A percentile compares a stretch with the other conserved stretches of the same genome.
These are phyloP conservation scores for Morbakka virulenta DNA, from an alignment of 30 jellyfish, hydroid and myxozoan genomes.

Conservation along the genomic window DNA sequence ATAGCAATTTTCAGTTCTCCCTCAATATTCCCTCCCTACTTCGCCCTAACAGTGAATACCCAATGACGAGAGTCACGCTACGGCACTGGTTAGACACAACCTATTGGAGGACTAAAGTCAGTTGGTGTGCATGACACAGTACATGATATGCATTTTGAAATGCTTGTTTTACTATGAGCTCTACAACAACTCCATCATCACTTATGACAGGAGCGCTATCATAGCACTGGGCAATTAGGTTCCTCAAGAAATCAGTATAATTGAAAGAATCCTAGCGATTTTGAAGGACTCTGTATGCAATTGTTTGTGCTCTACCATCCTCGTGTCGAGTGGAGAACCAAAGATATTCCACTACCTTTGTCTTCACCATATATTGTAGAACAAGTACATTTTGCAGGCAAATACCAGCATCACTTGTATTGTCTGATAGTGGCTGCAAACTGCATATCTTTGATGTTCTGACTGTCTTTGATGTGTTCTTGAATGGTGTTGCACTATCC, in stretches of 20 bases:
- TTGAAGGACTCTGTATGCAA: slow-evolving; percentile 9
- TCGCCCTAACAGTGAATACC: too few species aligned
- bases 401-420: slow-evolving; percentile 30
- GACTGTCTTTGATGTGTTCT: slow-evolving; percentile 27
- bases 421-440: slow-evolving; percentile 30
- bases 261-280: slow-evolving; percentile 14
- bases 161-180: slow-evolving; percentile 17
- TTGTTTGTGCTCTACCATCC: slow-evolving; percentile 18
- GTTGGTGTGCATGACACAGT: slow-evolving; percentile 65
- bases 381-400: slow-evolving; percentile 15
- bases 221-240: slow-evolving; percentile 43
- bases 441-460: slow-evolving; percentile 4
- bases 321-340: not conserved
- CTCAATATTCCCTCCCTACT: too few species aligned
- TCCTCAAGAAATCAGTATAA: not conserved
- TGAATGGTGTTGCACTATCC: slow-evolving; percentile 20
- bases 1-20: too few species aligned
- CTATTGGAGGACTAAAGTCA: slow-evolving; percentile 24
- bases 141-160: slow-evolving; percentile 35
- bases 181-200: slow-evolving; percentile 20
- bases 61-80: too few species aligned
- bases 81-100: too few species aligned
- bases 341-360: slow-evolving; percentile 25
- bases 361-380: slow-evolving; percentile 14
- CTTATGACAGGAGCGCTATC: slow-evolving; percentile 51